Evolutionary conservation across 1,140 invertebrate genomes (phyloP).

Genomic region (Diplogasteroides magnus): DNA sequence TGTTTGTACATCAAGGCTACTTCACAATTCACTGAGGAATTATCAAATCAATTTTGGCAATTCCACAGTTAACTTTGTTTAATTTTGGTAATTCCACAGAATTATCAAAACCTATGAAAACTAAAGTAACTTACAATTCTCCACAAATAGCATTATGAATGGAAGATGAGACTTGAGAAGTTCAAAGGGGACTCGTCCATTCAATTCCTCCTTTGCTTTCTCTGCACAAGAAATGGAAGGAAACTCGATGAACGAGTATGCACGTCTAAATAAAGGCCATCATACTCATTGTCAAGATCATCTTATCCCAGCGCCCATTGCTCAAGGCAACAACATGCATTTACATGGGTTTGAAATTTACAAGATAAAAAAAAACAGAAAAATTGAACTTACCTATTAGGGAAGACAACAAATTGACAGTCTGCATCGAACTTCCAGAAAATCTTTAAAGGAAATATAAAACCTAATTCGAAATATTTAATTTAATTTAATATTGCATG

Average conservation of each 20-base stretch:
- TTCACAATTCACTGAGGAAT: too few species aligned
- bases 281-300: neutral
- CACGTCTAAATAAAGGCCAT: neutral
- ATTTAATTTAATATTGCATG: too few species aligned
- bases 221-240: slow-evolving; percentile 13
- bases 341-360: slow-evolving; percentile 10
- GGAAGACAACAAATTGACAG: slow-evolving; percentile 23
- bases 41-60: too few species aligned
- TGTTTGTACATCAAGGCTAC: too few species aligned
- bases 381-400: slow-evolving; percentile 22
- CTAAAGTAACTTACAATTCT: slow-evolving; percentile 58
- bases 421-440: slow-evolving; percentile 15
- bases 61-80: too few species aligned
- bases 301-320: neutral
- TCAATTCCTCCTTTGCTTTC: slow-evolving; percentile 8
- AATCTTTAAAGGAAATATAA: too few species aligned
- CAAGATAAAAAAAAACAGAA: neutral
- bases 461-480: too few species aligned
- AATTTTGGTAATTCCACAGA: too few species aligned
- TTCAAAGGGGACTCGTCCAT: slow-evolving; percentile 15
- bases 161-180: slow-evolving; percentile 60
- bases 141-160: slow-evolving; percentile 66
- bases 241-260: slow-evolving; percentile 32
- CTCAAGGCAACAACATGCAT: slow-evolving; percentile 1
- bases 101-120: neutral